Evolutionary conservation across 2,797 vertebrate species (phyloP).

Genomic region (Oreochromis mossambicus): DNA sequence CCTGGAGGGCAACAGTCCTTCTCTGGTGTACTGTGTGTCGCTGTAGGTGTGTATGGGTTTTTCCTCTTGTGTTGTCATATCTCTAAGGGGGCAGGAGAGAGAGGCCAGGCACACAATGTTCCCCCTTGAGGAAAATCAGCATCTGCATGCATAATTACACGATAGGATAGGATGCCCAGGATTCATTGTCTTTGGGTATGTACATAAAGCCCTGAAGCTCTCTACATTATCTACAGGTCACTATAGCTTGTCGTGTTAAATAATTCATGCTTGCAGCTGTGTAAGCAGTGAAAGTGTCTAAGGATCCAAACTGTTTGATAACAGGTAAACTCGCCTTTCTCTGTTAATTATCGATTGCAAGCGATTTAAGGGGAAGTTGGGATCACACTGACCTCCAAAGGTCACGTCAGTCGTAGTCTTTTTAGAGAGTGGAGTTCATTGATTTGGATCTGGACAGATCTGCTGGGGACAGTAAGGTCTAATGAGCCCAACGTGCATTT

Average conservation of each 20-base stretch:
- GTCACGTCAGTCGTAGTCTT: conserved; percentile 5
- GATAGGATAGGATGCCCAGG: conserved; percentile 38
- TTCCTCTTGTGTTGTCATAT: conserved; percentile 10
- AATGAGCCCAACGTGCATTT: conserved; percentile 25
- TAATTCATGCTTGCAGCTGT: conserved; percentile 22
- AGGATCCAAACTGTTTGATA: not conserved
- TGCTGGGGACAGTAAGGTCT: not conserved
- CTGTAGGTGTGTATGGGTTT: not conserved
- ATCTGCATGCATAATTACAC: conserved; percentile 64
- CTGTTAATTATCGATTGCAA: not conserved
- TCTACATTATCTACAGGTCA: conserved; percentile 23
- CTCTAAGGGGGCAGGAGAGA: conserved; percentile 8
- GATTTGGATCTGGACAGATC: conserved; percentile 28
- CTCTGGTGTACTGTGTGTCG: not conserved
- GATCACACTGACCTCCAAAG: conserved; percentile 23
- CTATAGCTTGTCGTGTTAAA: conserved; percentile 6
- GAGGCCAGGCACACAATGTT: conserved; percentile 40
- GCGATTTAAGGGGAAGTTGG: not conserved
- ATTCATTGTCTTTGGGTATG: conserved; percentile 34
- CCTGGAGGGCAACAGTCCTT: conserved; percentile 12
- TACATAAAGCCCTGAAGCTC: conserved; percentile 5
- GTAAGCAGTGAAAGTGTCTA: not conserved
- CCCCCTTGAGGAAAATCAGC: conserved; percentile 65
- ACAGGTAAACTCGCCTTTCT: not conserved
- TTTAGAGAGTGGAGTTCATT: conserved; percentile 10